Conservation (phyloP, 2,888 invertebrate species). For the Eumacrocentrus americanus region DNA sequence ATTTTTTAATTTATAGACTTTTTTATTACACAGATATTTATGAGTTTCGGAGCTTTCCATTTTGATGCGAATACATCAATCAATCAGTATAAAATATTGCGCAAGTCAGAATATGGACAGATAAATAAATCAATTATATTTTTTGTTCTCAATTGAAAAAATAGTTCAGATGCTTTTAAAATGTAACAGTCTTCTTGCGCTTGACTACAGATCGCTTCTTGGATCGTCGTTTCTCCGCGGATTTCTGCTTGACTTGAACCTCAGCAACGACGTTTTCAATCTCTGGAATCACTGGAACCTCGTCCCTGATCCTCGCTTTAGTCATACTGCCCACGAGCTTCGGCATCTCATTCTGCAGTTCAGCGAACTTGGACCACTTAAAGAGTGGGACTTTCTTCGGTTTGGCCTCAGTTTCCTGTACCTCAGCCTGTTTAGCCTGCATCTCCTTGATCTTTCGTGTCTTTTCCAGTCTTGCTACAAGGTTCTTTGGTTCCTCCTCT, state of each 20-base stretch:
- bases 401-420: constrained; percentile 32
- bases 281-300: constrained; percentile 22
- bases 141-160: too few species aligned
- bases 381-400: constrained; percentile 34
- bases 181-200: constrained; percentile 17
- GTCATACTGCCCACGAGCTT: constrained; percentile 24
- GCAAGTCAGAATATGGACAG: too few species aligned
- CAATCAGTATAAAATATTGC: too few species aligned
- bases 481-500: constrained; percentile 36
- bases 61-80: too few species aligned
- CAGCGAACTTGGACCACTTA: constrained; percentile 48
- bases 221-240: constrained; percentile 31
- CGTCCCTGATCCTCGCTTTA: constrained; percentile 8
- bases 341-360: constrained; percentile 38
- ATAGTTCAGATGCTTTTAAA: not conserved
- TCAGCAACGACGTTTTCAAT: constrained; percentile 36
- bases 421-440: constrained; percentile 38
- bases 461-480: constrained; percentile 46
- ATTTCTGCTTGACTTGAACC: constrained; percentile 27
- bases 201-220: constrained; percentile 47
- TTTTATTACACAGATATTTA: too few species aligned
- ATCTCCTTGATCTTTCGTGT: constrained; percentile 41
- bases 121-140: too few species aligned
- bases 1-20: too few species aligned
- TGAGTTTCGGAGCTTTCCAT: too few species aligned